These are phyloP conservation scores for Dryobota labecula DNA, from an alignment of 2,888 invertebrate genomes.

Conservation along the genomic window DNA sequence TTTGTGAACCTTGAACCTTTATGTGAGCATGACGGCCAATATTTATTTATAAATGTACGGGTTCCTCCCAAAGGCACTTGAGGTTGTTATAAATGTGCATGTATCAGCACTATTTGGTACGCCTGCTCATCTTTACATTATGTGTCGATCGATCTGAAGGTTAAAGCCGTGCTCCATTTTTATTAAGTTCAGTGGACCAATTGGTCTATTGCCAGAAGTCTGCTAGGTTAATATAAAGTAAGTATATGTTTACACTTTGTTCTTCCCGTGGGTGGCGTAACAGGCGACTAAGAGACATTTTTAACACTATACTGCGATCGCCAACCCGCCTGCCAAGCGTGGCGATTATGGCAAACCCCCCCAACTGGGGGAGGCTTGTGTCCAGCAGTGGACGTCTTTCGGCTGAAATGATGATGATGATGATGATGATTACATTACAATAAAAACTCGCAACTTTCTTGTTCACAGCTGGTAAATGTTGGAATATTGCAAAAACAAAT, in stretches of 20 bases:
- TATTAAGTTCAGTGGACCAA: constrained; percentile 19
- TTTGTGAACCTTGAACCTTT: constrained; percentile 47
- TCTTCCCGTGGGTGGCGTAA: too few relatives aligned
- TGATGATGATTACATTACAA: constrained; percentile 26
- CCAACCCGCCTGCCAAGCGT: too few relatives aligned
- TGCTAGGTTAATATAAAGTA: neutral
- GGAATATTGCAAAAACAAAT: too few relatives aligned
- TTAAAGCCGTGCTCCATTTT: constrained; percentile 15
- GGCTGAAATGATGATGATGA: too few relatives aligned
- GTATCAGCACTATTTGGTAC: constrained; percentile 36
- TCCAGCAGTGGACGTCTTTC: too few relatives aligned
- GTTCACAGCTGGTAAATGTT: constrained; percentile 34
- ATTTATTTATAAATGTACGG: constrained; percentile 37
- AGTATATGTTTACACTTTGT: constrained; percentile 27
- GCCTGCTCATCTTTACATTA: constrained; percentile 31
- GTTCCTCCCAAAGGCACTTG: constrained; percentile 19
- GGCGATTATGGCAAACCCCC: too few relatives aligned
- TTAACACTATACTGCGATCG: too few relatives aligned
- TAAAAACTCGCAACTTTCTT: constrained; percentile 27
- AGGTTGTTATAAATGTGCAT: constrained; percentile 28
- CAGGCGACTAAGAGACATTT: too few relatives aligned
- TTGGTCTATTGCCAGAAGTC: constrained; percentile 37
- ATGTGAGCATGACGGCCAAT: constrained; percentile 42
- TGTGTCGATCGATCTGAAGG: constrained; percentile 22
- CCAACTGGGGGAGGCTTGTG: too few relatives aligned